Conservation (phyloP, 2,888 invertebrate species). For the Ferdinandea cuprea region DNA sequence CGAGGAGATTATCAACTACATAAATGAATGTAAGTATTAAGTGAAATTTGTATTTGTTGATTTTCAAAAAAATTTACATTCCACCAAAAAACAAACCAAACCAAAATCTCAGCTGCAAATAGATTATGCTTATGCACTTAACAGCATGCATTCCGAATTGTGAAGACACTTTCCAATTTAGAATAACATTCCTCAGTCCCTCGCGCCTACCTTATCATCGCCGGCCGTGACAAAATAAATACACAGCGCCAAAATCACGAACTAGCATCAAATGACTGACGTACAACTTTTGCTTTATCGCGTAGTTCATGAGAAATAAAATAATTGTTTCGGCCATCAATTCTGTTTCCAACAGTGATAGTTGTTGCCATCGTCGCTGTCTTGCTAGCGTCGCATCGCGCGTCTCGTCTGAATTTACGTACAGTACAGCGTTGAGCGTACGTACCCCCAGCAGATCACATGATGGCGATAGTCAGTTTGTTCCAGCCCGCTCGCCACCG, state of each 20-base stretch:
- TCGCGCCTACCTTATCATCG: background rate
- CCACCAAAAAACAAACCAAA: background rate
- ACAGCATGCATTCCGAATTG: background rate
- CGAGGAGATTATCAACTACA: constrained; percentile 93
- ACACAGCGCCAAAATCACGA: constrained; percentile 31
- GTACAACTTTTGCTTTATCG: constrained; percentile 4
- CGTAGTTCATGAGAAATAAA: constrained; percentile 22
- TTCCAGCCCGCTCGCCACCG: background rate
- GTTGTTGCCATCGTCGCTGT: too few species aligned
- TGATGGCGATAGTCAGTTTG: constrained; percentile 22
- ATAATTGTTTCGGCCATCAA: constrained; percentile 52
- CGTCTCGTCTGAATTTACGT: too few species aligned
- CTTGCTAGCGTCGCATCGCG: too few species aligned
- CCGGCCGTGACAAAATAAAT: constrained; percentile 7
- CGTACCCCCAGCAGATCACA: constrained; percentile 66
- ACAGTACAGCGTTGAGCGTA: too few species aligned
- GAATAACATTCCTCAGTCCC: background rate
- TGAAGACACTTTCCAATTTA: constrained; percentile 27
- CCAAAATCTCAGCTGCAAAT: background rate
- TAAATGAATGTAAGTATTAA: constrained; percentile 90
- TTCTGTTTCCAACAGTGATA: constrained; percentile 34
- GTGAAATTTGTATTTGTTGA: background rate
- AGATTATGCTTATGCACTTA: background rate
- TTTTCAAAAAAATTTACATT: background rate
- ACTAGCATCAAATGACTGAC: constrained; percentile 15